A percentile compares a stretch with the other conserved stretches of the same genome.
Evolutionary conservation across 2,113 vertebrate genomes (phyloP).

Genomic region (Actenoides lindsayi): DNA sequence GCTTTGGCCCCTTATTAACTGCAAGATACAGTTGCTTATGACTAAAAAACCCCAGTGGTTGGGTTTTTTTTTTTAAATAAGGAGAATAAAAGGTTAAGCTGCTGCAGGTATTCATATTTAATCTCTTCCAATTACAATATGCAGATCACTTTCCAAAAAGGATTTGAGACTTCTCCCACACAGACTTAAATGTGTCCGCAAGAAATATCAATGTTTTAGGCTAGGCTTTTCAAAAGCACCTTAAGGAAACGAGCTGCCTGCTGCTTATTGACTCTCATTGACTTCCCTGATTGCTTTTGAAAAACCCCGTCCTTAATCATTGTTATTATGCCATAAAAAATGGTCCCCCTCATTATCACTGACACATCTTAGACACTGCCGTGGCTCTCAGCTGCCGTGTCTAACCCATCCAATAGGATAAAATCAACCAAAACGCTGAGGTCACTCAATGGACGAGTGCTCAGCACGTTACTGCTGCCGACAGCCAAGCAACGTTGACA

Average conservation of each 20-base stretch:
- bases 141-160: slow-evolving; percentile 16
- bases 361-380: not conserved
- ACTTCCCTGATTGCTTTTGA: not conserved
- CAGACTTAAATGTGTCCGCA: not conserved
- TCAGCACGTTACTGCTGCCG: not conserved
- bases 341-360: not conserved
- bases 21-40: not conserved
- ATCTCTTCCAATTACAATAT: slow-evolving; percentile 53
- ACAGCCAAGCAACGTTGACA: not conserved
- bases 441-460: not conserved
- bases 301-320: slow-evolving; percentile 18
- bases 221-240: slow-evolving; percentile 26
- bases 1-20: not conserved
- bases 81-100: slow-evolving; percentile 46
- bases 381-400: not conserved
- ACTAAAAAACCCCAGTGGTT: not conserved
- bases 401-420: not conserved
- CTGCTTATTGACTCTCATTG: slow-evolving; percentile 29
- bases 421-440: not conserved
- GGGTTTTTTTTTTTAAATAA: not conserved
- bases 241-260: slow-evolving; percentile 8
- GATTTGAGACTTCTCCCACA: slow-evolving; percentile 39
- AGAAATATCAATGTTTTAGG: slow-evolving; percentile 23
- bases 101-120: slow-evolving; percentile 22
- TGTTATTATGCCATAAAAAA: not conserved